A percentile compares a stretch with the other conserved stretches of the same genome.
These are phyloP conservation scores for Andinoacara biseriatus DNA, from an alignment of 2,113 vertebrate species.

Conservation along the genomic window DNA sequence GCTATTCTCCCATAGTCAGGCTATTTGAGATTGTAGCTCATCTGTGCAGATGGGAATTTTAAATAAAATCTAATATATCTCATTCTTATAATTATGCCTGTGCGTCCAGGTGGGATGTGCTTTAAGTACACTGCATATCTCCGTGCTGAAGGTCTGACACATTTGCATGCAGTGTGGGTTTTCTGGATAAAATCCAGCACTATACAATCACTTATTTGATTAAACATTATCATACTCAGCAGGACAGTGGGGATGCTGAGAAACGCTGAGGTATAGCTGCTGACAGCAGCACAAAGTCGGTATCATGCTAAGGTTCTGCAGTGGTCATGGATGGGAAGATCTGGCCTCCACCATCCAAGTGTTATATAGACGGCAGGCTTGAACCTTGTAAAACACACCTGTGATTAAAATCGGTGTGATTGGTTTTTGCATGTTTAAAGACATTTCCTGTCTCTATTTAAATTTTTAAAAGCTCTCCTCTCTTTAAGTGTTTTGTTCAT, in stretches of 20 bases:
- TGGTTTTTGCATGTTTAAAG: not conserved
- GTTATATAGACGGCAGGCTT: not conserved
- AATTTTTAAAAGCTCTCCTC: not conserved
- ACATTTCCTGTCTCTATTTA: not conserved
- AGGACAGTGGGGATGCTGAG: slow-evolving; percentile 37
- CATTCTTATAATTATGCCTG: slow-evolving; percentile 14
- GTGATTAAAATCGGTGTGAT: not conserved
- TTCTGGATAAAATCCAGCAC: slow-evolving; percentile 68
- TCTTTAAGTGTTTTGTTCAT: slow-evolving; percentile 13
- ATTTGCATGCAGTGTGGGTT: slow-evolving; percentile 71
- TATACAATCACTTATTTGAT: slow-evolving; percentile 79
- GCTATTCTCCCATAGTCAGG: not conserved
- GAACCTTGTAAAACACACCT: not conserved
- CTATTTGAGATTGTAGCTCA: not conserved
- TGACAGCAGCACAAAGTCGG: slow-evolving; percentile 49
- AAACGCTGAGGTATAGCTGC: slow-evolving; percentile 47
- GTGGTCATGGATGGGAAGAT: slow-evolving; percentile 1
- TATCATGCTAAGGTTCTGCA: slow-evolving; percentile 1
- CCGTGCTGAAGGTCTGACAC: slow-evolving; percentile 54
- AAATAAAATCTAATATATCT: slow-evolving; percentile 12
- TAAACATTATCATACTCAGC: slow-evolving; percentile 72
- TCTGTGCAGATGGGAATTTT: slow-evolving; percentile 7
- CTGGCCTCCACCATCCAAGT: not conserved
- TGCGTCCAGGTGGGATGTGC: slow-evolving; percentile 64
- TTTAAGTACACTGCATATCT: slow-evolving; percentile 61